These are phyloP conservation scores for Drosophila sproati DNA, from an alignment of 1,140 invertebrate species.

Conservation along the genomic window DNA sequence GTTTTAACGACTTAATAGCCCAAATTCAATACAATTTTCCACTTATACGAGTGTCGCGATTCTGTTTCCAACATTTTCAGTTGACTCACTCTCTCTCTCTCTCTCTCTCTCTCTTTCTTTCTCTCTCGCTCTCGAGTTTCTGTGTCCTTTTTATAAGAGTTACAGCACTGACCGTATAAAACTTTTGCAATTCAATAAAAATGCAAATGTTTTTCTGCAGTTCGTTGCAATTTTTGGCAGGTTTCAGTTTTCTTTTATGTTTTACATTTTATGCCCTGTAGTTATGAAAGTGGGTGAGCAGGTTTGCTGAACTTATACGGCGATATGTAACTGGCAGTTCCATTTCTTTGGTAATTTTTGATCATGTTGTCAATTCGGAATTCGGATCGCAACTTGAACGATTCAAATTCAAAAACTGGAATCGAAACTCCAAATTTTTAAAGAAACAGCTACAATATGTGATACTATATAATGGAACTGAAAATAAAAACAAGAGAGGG, in stretches of 20 bases:
- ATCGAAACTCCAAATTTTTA: no score
- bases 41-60: conserved; percentile 52
- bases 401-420: no score
- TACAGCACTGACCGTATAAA: conserved; percentile 71
- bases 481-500: no score
- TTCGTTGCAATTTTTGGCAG: conserved; percentile 66
- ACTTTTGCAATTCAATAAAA: conserved; percentile 81
- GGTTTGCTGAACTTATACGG: neutral
- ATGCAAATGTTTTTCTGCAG: conserved; percentile 75
- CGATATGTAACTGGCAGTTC: no score
- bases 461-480: no score
- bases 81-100: neutral
- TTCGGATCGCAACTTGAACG: no score
- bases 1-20: conserved; percentile 79
- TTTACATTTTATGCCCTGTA: conserved; percentile 27
- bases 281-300: neutral
- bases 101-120: neutral
- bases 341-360: no score
- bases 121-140: neutral
- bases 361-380: no score
- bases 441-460: no score
- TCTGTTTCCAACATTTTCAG: neutral
- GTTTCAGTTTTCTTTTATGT: conserved; percentile 58
- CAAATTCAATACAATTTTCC: conserved; percentile 81
- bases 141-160: conserved; percentile 15